Base-by-base conservation (phyloP, 2,113 vertebrate species). In the Burhinus oedicnemus region DNA sequence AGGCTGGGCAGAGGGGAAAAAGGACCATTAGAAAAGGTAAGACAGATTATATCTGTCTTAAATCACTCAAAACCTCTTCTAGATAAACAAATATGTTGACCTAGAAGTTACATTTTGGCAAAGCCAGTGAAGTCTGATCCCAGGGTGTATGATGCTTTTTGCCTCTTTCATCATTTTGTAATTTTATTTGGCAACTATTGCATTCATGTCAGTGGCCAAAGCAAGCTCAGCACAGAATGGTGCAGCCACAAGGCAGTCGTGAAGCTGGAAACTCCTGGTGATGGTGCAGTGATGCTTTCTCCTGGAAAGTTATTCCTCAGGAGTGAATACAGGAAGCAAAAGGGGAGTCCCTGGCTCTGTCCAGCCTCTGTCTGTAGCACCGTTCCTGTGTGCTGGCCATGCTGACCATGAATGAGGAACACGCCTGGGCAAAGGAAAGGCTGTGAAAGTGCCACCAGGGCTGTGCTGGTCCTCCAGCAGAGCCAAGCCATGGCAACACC, bases 221-320 rank as follows among this genome's bases (percentile, higher is more conserved):
- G 82, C 9, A 32, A 83, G 49, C 57, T 40, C 29, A 9, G 49
- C 57, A 36, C 29, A 9, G 44, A 44, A 44, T 44, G 44, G 44
- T 44, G 12, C 44, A 51, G 49, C 57, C 58, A 38, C 0, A 0
- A 38, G 69, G 44, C 6, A 1, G 15, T 11, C 0, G 0, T 7
- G 14, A 34, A 38, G 36, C 54, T 78, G 54, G 38, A 44, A 85
- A 8, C 23, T 54, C 49, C 49, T 30, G 15, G 36, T 25, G 78
- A 10, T 12, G 38, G 9, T 26, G 36, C 11, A 36, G 23, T 3
- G 30, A 21, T 51, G 57, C 36, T 22, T 75, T 32, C 18, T 69
- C 42, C 23, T 44, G 42, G 20, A 5, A 66, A 32, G 21, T 17
- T 71, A 14, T 3, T 66, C 40, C 18, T 3, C 14, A 18, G 47